These are phyloP conservation scores for Chironomus riparius DNA, from an alignment of 2,888 invertebrate genomes.

Conservation along the genomic window DNA sequence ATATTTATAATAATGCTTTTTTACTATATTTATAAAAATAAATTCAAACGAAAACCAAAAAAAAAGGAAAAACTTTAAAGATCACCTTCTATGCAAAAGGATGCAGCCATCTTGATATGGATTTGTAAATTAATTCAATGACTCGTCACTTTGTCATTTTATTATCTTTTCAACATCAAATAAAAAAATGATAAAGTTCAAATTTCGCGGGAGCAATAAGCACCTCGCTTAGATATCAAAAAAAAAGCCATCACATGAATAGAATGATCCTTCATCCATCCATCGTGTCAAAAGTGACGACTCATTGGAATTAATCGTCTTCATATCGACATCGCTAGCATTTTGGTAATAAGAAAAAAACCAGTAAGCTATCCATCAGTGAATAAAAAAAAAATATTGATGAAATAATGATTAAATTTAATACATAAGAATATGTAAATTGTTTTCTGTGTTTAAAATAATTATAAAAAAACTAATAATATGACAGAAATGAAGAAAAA, in stretches of 20 bases:
- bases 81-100: background rate
- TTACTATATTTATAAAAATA: slow-evolving; percentile 26
- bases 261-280: background rate
- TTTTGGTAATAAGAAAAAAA: background rate
- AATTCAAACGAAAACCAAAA: slow-evolving; percentile 20
- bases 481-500: slow-evolving; percentile 16
- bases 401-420: slow-evolving; percentile 23
- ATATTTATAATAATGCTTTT: slow-evolving; percentile 27
- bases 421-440: slow-evolving; percentile 25
- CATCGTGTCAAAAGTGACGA: background rate
- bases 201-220: no score
- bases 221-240: background rate
- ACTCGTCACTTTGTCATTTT: no score
- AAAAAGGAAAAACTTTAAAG: background rate
- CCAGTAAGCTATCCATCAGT: slow-evolving; percentile 21
- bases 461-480: slow-evolving; percentile 20
- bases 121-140: no score
- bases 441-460: slow-evolving; percentile 27
- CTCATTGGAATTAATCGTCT: no score
- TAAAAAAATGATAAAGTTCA: no score
- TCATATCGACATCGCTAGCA: no score
- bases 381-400: slow-evolving; percentile 26
- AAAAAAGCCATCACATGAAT: background rate
- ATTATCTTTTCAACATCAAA: no score
- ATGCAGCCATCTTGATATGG: no score